These are phyloP conservation scores for Trachelus troglodyta DNA, from an alignment of 2,888 invertebrate genomes.

Conservation along the genomic window DNA sequence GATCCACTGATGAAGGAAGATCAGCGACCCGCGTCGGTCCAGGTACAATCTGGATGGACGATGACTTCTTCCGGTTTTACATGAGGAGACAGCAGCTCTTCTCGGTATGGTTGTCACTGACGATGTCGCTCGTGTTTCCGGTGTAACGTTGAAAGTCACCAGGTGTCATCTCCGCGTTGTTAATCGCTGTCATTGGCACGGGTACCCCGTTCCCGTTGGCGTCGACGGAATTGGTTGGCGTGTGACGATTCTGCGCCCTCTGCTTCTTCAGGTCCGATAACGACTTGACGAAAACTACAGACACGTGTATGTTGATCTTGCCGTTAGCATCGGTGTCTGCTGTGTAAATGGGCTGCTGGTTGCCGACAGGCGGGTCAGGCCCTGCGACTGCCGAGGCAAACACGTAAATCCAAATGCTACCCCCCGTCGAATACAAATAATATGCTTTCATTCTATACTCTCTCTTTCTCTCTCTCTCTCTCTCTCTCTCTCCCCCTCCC, in stretches of 20 bases:
- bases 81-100: constrained; percentile 80
- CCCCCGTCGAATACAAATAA: constrained; percentile 2
- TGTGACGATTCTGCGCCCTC: constrained; percentile 83
- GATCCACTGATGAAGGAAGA: no score
- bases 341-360: constrained; percentile 69
- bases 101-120: constrained; percentile 78
- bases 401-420: constrained; percentile 57
- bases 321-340: constrained; percentile 81
- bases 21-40: no score
- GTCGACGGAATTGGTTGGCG: constrained; percentile 68
- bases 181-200: constrained; percentile 61
- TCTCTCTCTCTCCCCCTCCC: constrained; percentile 16
- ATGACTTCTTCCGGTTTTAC: constrained; percentile 64
- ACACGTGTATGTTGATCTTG: constrained; percentile 89
- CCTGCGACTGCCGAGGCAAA: constrained; percentile 64
- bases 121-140: constrained; percentile 82
- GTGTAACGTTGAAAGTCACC: constrained; percentile 71
- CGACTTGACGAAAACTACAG: constrained; percentile 85
- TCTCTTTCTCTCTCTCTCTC: constrained; percentile 14
- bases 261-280: constrained; percentile 95
- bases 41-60: no score
- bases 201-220: constrained; percentile 67
- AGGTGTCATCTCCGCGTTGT: constrained; percentile 58
- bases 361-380: constrained; percentile 56
- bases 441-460: constrained; percentile 14